Base-by-base conservation (phyloP, 2,797 vertebrate species). In the Chrosomus eos region DNA sequence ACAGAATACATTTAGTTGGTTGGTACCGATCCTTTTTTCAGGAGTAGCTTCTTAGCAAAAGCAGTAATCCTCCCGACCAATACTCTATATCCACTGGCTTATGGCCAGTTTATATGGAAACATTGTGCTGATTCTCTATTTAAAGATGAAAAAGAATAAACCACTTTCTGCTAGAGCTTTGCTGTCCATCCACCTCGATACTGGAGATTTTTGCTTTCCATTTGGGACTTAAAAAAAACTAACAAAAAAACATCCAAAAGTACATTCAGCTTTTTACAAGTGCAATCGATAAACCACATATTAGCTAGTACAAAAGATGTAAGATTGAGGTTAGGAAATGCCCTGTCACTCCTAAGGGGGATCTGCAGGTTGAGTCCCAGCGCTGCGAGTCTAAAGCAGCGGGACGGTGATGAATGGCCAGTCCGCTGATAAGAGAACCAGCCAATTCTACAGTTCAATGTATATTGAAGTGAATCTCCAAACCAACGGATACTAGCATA, bases 351-450 rank as follows among this genome's bases (percentile, higher is more conserved):
- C 62, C 70, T 86, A 77, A 87, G 83, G 79, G 82, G 60, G 72
- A 76, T 76, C 66, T 73, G 83, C 76, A 87, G 87, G 88, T 87
- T 75, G 82, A 78, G 82, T 78, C 64, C 33, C 82, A 85, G 85
- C 79, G 14, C 81, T 81, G 40, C 85, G 75, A 74, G 82, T 88
- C 80, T 31, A 60, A 87, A 79, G 62, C 71, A 67, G 64, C 7
- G 51, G 38, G 84, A 89, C 80, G 28, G 87, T 90, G 90, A 90
- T 90, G 79, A 88, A 90, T 91, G 85, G 71, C 70, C 45, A 53
- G 79, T 64, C 67, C 38, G 60, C 74, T 83, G 87, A 91, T 90
- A 91, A 91, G 80, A 75, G 55, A 81, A 48, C 26, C 62, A 76
- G 38, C 31, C 78, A 80, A 75, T 87, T 88, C 83, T 60, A 73